Evolutionary conservation across 2,888 invertebrate species (phyloP).

Genomic region (Thumatha senex): DNA sequence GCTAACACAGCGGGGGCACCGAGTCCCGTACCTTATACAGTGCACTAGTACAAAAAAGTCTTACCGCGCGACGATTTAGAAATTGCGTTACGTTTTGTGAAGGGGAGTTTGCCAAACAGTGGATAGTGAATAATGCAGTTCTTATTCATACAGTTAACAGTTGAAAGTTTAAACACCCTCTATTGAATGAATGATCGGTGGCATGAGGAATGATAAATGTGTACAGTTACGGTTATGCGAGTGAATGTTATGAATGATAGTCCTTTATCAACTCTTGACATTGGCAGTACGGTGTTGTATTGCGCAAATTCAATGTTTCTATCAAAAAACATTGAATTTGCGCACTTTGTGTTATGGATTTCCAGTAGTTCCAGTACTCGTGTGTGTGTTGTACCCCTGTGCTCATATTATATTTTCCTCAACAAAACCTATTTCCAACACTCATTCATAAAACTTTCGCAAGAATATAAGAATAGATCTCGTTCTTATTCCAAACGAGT

Average conservation of each 20-base stretch:
- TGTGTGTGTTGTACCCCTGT: too few relatives aligned
- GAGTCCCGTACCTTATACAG: background rate
- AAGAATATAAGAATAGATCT: constrained; percentile 25
- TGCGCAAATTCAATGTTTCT: too few relatives aligned
- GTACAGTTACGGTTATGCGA: constrained; percentile 37
- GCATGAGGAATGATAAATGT: constrained; percentile 66
- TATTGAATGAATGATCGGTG: constrained; percentile 68
- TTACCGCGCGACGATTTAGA: constrained; percentile 50
- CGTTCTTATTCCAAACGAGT: too few relatives aligned
- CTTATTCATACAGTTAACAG: constrained; percentile 69
- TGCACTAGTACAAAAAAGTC: constrained; percentile 54
- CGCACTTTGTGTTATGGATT: too few relatives aligned
- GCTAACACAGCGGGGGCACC: constrained; percentile 49
- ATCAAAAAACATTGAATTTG: too few relatives aligned
- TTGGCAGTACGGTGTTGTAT: background rate
- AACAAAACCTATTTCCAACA: constrained; percentile 26
- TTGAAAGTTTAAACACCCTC: constrained; percentile 76
- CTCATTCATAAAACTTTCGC: constrained; percentile 25
- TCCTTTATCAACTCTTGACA: constrained; percentile 15
- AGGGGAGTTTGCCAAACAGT: constrained; percentile 65
- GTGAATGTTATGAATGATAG: constrained; percentile 31
- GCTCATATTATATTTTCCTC: constrained; percentile 12
- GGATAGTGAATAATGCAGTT: constrained; percentile 77
- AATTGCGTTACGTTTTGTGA: constrained; percentile 56
- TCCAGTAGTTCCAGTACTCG: too few relatives aligned